Evolutionary conservation across 2,888 invertebrate species (phyloP).

Genomic region (Ptilodon capucinus): DNA sequence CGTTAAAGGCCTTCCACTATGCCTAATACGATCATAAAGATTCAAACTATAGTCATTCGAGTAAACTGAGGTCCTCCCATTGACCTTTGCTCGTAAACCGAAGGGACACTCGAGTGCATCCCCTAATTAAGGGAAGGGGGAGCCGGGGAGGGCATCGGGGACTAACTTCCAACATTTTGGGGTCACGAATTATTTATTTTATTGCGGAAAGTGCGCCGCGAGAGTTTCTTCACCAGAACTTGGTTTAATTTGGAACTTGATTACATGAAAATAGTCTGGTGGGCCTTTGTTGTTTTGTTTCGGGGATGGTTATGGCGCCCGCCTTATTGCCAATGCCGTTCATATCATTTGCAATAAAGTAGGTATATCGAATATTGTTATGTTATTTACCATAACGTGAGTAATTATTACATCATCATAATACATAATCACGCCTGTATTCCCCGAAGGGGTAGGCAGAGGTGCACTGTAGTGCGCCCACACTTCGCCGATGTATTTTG

Average conservation of each 20-base stretch:
- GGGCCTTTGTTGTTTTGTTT: neutral
- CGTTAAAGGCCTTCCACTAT: neutral
- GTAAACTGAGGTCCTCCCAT: slow-evolving; percentile 25
- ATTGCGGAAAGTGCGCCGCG: slow-evolving; percentile 13
- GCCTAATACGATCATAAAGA: slow-evolving; percentile 2
- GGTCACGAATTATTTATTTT: slow-evolving; percentile 37
- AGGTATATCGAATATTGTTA: no score
- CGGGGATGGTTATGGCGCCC: neutral
- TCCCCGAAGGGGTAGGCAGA: no score
- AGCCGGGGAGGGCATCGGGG: slow-evolving; percentile 20
- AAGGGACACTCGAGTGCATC: slow-evolving; percentile 36
- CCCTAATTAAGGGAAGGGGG: slow-evolving; percentile 30
- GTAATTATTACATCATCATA: no score
- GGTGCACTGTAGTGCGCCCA: no score
- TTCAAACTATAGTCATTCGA: slow-evolving; percentile 28
- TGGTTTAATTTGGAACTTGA: neutral
- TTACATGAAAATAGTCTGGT: neutral
- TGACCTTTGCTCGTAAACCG: slow-evolving; percentile 35
- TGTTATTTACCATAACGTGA: no score
- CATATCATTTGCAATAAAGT: neutral
- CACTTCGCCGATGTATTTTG: no score
- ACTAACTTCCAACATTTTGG: slow-evolving; percentile 32
- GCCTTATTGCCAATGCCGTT: neutral
- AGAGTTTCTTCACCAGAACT: neutral
- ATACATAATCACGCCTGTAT: no score